Evolutionary conservation across 2,888 invertebrate genomes (phyloP), one percentile per base, ranked within the genome.

Genomic region (Notodonta dromedarius): DNA sequence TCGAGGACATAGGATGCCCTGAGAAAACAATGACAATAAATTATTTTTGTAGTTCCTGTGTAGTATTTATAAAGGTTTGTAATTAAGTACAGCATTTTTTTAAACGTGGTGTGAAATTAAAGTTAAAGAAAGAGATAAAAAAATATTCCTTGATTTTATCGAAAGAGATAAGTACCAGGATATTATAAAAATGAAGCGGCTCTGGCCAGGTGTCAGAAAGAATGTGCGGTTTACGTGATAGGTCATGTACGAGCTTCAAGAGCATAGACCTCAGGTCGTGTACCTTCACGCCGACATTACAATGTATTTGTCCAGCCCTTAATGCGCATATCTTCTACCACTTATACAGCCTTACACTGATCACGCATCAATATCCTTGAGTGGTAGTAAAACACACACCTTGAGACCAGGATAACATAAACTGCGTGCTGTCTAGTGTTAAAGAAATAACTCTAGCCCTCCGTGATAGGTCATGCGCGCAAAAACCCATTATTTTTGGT

Each of bases 221-320:
- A 56, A 44, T 16, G 56, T 42, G 2, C 16, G 44, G 56, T 54
- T 44, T 24, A 56, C 56, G 56, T 56, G 56, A 56, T 56, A 56
- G 56, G 56, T 56, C 56, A 56, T 9, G 44, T 44, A 16, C 42
- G n/a, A 39, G 16, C 24, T 44, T 14, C 35, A 56, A 42, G 56
- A 44, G 5, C 56, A 24, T 56, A 44, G 56, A 11, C 44, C 42
- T 56, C 44, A 44, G 44, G 39, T 39, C 54, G 8, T 53, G 52
- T 35, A 32, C 24, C 52, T 52, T 46, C 46, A 12, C 46, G n/a
- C n/a, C 13, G 9, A n/a, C 46, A 46, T n/a, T 46, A n/a, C 5
- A 46, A 6, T 46, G 13, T 46, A 13, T 46, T 46, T 44, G 24
- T 44, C 12, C 44, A 44, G 12, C 44, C 11, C 44, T 44, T 44